Conservation (phyloP, 2,888 invertebrate genomes). For the Orthosia gothica region DNA sequence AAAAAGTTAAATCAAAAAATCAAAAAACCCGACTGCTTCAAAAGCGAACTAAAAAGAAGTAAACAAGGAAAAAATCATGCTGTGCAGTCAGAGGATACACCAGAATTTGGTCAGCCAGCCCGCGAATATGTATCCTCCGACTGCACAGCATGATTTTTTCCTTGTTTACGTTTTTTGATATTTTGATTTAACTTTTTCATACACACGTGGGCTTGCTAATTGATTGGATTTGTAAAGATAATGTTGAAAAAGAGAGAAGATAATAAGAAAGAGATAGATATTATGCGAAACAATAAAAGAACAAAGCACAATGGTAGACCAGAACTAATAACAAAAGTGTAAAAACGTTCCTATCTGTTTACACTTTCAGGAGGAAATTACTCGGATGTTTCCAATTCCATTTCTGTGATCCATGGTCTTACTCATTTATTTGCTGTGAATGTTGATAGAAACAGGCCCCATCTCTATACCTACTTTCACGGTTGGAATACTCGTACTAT, state of each 20-base stretch:
- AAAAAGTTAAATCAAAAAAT: too few species aligned
- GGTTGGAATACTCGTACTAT: too few species aligned
- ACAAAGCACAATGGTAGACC: constrained; percentile 34
- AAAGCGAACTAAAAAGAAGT: too few species aligned
- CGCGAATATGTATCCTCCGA: too few species aligned
- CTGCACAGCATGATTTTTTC: too few species aligned
- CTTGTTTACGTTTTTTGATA: too few species aligned
- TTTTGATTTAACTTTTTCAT: too few species aligned
- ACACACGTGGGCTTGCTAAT: constrained; percentile 19
- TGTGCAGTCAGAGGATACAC: too few species aligned
- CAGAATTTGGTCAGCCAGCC: too few species aligned
- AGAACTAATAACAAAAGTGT: constrained; percentile 24
- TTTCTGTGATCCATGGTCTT: background rate
- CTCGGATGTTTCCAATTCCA: constrained; percentile 30
- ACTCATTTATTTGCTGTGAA: constrained; percentile 9
- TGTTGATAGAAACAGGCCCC: background rate
- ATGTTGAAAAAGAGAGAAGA: too few species aligned
- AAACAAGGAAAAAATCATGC: too few species aligned
- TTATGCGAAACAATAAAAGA: constrained; percentile 33
- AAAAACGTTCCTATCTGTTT: constrained; percentile 19
- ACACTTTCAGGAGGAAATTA: constrained; percentile 24
- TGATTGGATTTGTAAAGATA: constrained; percentile 28
- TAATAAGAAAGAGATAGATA: constrained; percentile 24
- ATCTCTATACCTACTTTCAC: background rate
- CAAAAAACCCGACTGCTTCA: too few species aligned